Base-by-base conservation (phyloP, 2,113 vertebrate genomes). In the Phylloscopus trochilus region DNA sequence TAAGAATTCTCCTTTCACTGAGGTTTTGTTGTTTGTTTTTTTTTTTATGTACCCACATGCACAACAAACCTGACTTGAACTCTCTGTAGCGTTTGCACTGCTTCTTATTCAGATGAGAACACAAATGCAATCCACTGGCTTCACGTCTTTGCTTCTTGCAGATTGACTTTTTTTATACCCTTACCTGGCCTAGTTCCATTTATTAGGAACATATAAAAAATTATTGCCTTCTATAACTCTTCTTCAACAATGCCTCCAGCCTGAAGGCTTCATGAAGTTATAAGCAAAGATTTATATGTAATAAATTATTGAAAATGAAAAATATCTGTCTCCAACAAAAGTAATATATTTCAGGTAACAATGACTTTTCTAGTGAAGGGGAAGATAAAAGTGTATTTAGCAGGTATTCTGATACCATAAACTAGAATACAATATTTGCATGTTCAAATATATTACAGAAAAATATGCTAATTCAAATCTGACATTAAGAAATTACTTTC, bases 241-340 rank as follows among this genome's bases (percentile, higher is more conserved):
- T 96, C 67, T 95, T 88, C 95, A 97, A 97, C 95, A 98, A 87
- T 58, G 83, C 90, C 92, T 93, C 86, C 86, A 96, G 94, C 85
- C 96, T 89, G 91, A 98, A 97, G 94, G 90, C 92, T 97, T 97
- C 95, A 93, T 87, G 95, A 97, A 97, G 72, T 96, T 97, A 93
- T 89, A 97, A 98, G 84, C 90, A 96, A 93, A 97, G 94, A 98
- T 97, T 98, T 97, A 97, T 97, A 97, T 51, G 96, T 91, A 96
- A 97, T 97, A 95, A 89, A 97, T 97, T 96, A 98, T 85, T 97
- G 94, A 94, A 94, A 97, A 97, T 87, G 77, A 97, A 95, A 89
- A 93, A 79, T 88, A 66, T 79, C 97, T 95, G 92, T 95, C 96
- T 97, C 78, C 81, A 95, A 95, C 95, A 84, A 72, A 92, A 94